Evolutionary conservation across 2,113 vertebrate genomes (phyloP), one percentile per base, ranked within the genome.

Genomic region (Heliornis fulica): DNA sequence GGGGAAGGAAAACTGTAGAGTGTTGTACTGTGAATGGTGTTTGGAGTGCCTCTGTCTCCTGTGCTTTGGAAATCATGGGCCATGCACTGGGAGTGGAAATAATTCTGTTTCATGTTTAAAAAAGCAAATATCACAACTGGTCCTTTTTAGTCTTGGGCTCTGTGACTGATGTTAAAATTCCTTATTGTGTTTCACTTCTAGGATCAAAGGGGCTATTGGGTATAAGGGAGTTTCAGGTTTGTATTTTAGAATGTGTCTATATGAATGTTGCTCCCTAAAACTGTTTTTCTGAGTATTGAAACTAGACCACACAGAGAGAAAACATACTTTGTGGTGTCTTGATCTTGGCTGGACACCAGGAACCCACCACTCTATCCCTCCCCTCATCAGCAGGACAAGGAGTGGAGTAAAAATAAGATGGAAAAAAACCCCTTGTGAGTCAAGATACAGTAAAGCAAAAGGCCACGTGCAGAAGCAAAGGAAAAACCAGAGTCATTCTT

Each of bases 1-100:
- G 9, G 22, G 3, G 0, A 7, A 38, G 59, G 31, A 23, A 31
- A 59, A 5, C 19, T 51, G 14, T 25, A 5, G n/a, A 46, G 40
- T 31, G 7, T 46, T 57, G 13, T 29, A 3, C 40, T 31, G 12
- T 41, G 65, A 78, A 75, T 23, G 70, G 12, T 7, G 15, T 45
- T 78, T 74, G 57, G 51, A 81, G 66, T 84, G 56, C 19, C 15
- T 22, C 5, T 36, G 0, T 66, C 18, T 71, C 19, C 18, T 31
- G 13, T 79, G 48, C 43, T 76, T 74, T 0, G 2, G 48, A 82
- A 75, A 64, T 93, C 43, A 29, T 11, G 10, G 51, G 43, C 60
- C 25, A 11, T 93, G 19, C 63, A 13, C 1, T 0, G 5, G 9
- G 3, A 43, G 41, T 43, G 10, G 4, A 17, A 15, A 3, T 56